Evolutionary conservation across 2,797 vertebrate genomes (phyloP).

Genomic region (Danio tinwini): DNA sequence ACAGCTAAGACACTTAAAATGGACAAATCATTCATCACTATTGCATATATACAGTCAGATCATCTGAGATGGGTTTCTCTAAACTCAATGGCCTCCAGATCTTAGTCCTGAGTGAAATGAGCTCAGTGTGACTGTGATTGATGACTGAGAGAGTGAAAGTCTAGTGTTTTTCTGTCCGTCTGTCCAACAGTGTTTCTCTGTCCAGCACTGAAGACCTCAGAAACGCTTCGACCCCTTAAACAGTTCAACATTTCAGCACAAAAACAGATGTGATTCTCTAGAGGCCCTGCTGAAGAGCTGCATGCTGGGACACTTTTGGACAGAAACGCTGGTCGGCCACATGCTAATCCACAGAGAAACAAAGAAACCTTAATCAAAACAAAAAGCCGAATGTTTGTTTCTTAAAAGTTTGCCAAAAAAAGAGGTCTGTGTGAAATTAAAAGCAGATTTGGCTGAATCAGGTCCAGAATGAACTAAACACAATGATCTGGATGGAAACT

Average conservation of each 20-base stretch:
- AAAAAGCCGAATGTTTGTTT: background rate
- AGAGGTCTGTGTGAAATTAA: background rate
- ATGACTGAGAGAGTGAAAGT: background rate
- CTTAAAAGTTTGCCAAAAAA: conserved; percentile 1
- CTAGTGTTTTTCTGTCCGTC: background rate
- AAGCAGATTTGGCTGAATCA: conserved; percentile 12
- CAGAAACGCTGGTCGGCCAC: conserved; percentile 24
- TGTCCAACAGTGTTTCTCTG: background rate
- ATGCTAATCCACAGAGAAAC: conserved; percentile 10
- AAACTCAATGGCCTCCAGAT: too few relatives aligned
- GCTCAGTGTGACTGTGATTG: background rate
- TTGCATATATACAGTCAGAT: too few relatives aligned
- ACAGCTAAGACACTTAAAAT: too few relatives aligned
- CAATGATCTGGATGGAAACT: too few relatives aligned
- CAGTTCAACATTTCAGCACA: background rate
- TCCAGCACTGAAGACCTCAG: conserved; percentile 3
- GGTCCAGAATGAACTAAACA: background rate
- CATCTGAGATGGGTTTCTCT: too few relatives aligned
- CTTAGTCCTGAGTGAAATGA: too few relatives aligned
- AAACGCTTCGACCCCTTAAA: conserved; percentile 4
- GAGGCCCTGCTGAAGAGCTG: conserved; percentile 24
- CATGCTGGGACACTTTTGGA: conserved; percentile 46
- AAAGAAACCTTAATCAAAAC: conserved; percentile 28
- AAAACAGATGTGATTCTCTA: conserved; percentile 49
- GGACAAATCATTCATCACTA: too few relatives aligned